Evolutionary conservation across 2,113 vertebrate species (phyloP).

Genomic region (Scytalopus superciliaris): DNA sequence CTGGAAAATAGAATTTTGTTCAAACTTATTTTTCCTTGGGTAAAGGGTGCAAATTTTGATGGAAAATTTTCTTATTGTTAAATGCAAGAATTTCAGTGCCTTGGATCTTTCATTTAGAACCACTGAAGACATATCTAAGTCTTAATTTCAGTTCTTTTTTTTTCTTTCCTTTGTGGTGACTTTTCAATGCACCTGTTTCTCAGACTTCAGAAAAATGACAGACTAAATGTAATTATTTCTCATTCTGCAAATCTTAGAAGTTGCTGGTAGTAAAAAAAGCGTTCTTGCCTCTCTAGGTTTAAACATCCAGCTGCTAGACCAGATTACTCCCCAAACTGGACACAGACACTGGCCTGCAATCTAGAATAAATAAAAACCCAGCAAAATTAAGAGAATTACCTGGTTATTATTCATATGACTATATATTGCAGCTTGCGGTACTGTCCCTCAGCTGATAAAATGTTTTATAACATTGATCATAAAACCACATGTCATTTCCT

Average conservation of each 20-base stretch:
- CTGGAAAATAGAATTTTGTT: not conserved
- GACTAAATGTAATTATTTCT: not conserved
- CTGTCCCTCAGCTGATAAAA: slow-evolving; percentile 22
- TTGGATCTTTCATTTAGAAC: not conserved
- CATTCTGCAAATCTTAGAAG: not conserved
- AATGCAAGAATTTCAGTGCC: not conserved
- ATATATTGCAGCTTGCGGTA: not conserved
- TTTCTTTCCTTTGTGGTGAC: not conserved
- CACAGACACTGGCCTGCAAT: not conserved
- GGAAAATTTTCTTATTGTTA: not conserved
- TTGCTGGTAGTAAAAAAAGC: not conserved
- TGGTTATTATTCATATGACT: not conserved
- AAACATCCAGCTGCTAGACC: not conserved
- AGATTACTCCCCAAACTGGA: not conserved
- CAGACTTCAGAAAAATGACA: not conserved
- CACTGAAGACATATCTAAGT: not conserved
- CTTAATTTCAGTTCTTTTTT: not conserved
- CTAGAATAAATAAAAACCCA: not conserved
- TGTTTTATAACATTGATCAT: not conserved
- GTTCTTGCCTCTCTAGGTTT: not conserved
- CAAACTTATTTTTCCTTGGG: not conserved
- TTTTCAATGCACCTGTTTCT: not conserved
- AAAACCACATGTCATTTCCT: slow-evolving; percentile 34
- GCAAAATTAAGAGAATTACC: not conserved
- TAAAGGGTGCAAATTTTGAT: not conserved